Conservation (phyloP, 2,797 vertebrate species). For the Sebastes melanostomus region DNA sequence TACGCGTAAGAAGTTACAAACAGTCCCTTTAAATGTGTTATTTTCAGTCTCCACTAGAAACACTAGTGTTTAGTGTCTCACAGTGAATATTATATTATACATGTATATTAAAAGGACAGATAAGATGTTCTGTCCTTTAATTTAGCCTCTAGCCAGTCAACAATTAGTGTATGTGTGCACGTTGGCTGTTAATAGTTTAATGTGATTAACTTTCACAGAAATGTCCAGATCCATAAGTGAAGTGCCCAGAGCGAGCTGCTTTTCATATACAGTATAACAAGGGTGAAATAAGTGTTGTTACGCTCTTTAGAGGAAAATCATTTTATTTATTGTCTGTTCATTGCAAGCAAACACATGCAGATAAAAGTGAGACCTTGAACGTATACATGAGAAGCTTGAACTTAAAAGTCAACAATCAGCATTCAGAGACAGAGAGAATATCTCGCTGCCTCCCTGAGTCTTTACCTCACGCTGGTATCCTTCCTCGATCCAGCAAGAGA, state of each 20-base stretch:
- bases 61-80: neutral
- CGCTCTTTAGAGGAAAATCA: neutral
- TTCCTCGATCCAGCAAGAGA: conserved; percentile 1
- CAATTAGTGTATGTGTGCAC: neutral
- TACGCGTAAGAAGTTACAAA: too few species aligned
- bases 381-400: neutral
- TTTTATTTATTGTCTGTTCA: neutral
- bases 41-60: neutral
- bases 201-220: neutral
- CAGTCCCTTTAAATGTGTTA: neutral
- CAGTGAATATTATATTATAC: neutral
- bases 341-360: neutral
- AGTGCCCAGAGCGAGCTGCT: neutral
- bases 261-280: neutral
- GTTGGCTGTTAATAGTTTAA: neutral
- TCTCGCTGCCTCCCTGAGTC: neutral
- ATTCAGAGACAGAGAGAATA: neutral
- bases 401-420: neutral
- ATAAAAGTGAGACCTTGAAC: neutral
- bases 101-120: neutral
- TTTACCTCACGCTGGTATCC: neutral
- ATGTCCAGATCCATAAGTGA: neutral
- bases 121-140: neutral
- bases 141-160: neutral
- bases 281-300: neutral